Evolutionary conservation across 2,797 vertebrate genomes (phyloP).

Genomic region (Sebastes cheni): DNA sequence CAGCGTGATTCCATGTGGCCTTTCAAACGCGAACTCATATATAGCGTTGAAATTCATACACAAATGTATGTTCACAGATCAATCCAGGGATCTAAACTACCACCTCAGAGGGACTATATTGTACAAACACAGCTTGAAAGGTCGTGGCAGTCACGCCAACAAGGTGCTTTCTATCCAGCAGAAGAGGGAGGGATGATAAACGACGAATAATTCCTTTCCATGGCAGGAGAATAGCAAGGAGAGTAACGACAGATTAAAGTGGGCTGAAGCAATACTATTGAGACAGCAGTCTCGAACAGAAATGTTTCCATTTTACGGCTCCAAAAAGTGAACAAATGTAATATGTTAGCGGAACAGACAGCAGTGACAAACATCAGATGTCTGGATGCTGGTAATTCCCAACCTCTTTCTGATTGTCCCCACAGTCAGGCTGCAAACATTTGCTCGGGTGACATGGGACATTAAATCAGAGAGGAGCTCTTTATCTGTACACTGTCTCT

Average conservation of each 20-base stretch:
- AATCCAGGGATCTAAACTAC: background rate
- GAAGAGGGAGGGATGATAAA: slow-evolving; percentile 30
- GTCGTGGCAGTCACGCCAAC: background rate
- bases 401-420: slow-evolving; percentile 36
- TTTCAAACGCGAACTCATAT: slow-evolving; percentile 42
- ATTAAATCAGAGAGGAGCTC: slow-evolving; percentile 45
- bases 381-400: slow-evolving; percentile 36
- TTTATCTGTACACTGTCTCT: slow-evolving; percentile 35
- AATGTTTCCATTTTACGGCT: slow-evolving; percentile 48
- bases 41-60: slow-evolving; percentile 26
- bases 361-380: slow-evolving; percentile 47
- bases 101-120: background rate
- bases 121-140: slow-evolving; percentile 16
- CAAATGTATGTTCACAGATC: background rate
- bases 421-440: slow-evolving; percentile 51
- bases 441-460: slow-evolving; percentile 50
- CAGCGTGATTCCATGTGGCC: slow-evolving; percentile 55
- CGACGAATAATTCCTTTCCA: slow-evolving; percentile 18
- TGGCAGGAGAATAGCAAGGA: slow-evolving; percentile 32
- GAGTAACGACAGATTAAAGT: slow-evolving; percentile 40
- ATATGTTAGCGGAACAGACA: slow-evolving; percentile 30
- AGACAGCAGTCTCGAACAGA: slow-evolving; percentile 11
- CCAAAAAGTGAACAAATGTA: slow-evolving; percentile 58
- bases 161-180: slow-evolving; percentile 11
- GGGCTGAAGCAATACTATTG: slow-evolving; percentile 9